These are phyloP conservation scores for Drosophila setifemur DNA, from an alignment of 1,140 invertebrate genomes.

Conservation along the genomic window DNA sequence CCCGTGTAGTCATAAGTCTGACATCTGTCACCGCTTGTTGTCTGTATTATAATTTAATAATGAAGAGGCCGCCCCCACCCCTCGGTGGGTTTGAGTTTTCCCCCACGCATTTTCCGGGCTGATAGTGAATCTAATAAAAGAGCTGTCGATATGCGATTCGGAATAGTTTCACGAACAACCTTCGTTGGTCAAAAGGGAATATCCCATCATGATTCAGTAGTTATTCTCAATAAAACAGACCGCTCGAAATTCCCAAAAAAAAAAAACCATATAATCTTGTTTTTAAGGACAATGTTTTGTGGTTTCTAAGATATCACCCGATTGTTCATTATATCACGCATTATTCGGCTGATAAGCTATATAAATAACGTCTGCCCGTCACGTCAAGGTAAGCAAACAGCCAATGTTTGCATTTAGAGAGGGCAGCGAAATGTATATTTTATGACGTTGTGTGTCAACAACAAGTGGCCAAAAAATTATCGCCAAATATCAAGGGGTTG, in stretches of 20 bases:
- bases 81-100: neutral
- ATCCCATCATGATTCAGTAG: conserved; percentile 19
- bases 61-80: conserved; percentile 4
- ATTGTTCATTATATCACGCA: conserved; percentile 35
- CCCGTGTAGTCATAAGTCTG: conserved; percentile 37
- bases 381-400: conserved; percentile 8
- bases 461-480: conserved; percentile 44
- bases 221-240: neutral
- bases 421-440: conserved; percentile 14
- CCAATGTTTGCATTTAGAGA: conserved; percentile 2
- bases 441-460: conserved; percentile 56
- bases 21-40: conserved; percentile 76
- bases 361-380: conserved; percentile 21
- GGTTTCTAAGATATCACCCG: conserved; percentile 27
- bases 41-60: conserved; percentile 73
- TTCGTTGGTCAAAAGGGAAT: neutral
- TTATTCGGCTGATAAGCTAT: conserved; percentile 47
- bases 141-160: neutral
- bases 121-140: conserved; percentile 28
- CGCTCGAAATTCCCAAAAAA: conserved; percentile 10
- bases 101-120: conserved; percentile 21
- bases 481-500: conserved; percentile 14
- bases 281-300: conserved; percentile 22
- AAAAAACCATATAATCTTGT: conserved; percentile 17
- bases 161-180: neutral